These are phyloP conservation scores for Acanthosepion esculentum DNA, from an alignment of 2,888 invertebrate species.

Conservation along the genomic window DNA sequence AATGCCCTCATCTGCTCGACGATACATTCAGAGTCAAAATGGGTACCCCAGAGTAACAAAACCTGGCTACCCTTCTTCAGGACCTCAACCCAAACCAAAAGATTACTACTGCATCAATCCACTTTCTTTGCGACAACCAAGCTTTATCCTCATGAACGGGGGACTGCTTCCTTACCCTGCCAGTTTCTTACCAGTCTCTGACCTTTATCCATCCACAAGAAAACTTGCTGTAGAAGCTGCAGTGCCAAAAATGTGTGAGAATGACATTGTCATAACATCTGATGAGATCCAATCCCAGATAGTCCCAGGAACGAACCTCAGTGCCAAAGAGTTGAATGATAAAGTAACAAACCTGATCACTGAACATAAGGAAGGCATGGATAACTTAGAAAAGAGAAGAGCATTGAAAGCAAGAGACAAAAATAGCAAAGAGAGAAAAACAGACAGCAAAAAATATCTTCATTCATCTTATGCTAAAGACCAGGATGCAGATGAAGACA, in stretches of 20 bases:
- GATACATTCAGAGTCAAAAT: conserved; percentile 64
- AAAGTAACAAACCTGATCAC: conserved; percentile 66
- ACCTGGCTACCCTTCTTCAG: conserved; percentile 72
- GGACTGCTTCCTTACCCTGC: not conserved
- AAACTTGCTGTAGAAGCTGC: conserved; percentile 53
- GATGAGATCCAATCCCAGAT: conserved; percentile 50
- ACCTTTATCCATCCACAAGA: conserved; percentile 52
- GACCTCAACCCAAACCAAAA: conserved; percentile 64
- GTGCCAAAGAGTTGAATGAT: conserved; percentile 67
- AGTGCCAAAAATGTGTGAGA: not conserved
- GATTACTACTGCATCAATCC: conserved; percentile 66
- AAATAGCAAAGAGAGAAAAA: not conserved
- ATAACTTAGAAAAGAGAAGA: not conserved
- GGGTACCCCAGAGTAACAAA: conserved; percentile 68
- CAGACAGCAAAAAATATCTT: not conserved
- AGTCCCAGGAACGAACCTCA: conserved; percentile 70
- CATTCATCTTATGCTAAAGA: not conserved
- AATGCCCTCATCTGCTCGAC: conserved; percentile 70
- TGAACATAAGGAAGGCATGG: conserved; percentile 50
- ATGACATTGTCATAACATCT: conserved; percentile 50
- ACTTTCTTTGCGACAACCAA: conserved; percentile 51
- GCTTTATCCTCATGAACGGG: not conserved
- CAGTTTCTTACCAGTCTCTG: not conserved
- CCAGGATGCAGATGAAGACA: not conserved
- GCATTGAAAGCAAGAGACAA: not conserved